Evolutionary conservation across 2,888 invertebrate species (phyloP).

Genomic region (Cylindroiulus punctatus): DNA sequence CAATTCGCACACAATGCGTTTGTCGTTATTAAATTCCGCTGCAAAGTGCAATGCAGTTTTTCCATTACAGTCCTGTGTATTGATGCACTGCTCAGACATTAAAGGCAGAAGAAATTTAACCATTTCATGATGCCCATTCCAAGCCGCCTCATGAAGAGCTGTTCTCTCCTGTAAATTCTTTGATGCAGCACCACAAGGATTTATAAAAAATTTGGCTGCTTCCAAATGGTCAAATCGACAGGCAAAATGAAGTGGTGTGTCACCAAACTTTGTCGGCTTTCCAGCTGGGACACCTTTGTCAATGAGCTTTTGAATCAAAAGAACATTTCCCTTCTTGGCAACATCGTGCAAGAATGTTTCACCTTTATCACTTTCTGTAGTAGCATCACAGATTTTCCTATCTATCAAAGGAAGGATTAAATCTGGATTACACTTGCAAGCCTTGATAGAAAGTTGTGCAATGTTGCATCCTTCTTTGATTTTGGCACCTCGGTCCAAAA

Average conservation of each 20-base stretch:
- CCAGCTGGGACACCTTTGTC: not conserved
- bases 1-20: not conserved
- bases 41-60: slow-evolving; percentile 21
- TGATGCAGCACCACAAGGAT: not conserved
- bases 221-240: not conserved
- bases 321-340: not conserved
- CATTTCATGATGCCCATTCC: not conserved
- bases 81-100: not conserved
- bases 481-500: not conserved
- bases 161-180: not conserved
- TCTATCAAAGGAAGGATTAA: too few species aligned
- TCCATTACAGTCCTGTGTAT: not conserved
- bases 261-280: not conserved
- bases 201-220: not conserved
- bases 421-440: too few species aligned
- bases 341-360: not conserved
- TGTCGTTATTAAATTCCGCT: not conserved
- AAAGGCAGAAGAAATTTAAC: not conserved
- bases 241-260: not conserved
- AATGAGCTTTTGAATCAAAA: not conserved
- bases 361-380: not conserved
- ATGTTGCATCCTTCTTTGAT: not conserved
- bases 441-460: not conserved
- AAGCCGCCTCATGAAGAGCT: not conserved
- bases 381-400: too few species aligned